Percentiles rank a stretch among this genome's conserved stretches.
phyloP scores from a whole-genome alignment of 2,888 invertebrate genomes.

The Ormyrus rosae region DNA sequence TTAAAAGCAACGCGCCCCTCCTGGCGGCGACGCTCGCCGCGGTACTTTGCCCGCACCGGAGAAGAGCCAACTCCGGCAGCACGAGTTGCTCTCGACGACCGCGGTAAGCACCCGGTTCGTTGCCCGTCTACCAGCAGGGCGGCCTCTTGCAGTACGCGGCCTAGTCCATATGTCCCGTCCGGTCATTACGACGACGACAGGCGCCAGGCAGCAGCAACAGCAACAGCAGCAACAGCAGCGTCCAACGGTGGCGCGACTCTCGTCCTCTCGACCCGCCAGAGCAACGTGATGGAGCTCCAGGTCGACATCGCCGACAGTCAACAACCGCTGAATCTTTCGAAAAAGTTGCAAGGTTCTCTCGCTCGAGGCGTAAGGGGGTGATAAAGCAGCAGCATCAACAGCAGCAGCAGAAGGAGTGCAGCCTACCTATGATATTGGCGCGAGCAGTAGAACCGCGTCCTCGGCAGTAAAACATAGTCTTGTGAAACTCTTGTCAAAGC shows the following conservation, averaged over 20 bases:
- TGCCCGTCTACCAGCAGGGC: constrained; percentile 63
- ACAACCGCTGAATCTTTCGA: constrained; percentile 92
- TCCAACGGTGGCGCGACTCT: constrained; percentile 68
- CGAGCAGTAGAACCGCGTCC: background rate
- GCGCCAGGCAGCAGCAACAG: constrained; percentile 74
- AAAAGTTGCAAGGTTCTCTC: constrained; percentile 80
- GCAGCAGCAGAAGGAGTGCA: constrained; percentile 35
- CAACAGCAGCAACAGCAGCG: constrained; percentile 67
- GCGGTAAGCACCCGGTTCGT: constrained; percentile 73
- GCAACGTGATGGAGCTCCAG: constrained; percentile 84
- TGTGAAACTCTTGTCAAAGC: constrained; percentile 45
- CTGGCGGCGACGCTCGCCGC: too few relatives aligned
- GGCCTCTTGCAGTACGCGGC: constrained; percentile 71
- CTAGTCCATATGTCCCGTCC: constrained; percentile 72
- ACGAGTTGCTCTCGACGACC: too few relatives aligned
- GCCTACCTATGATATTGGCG: constrained; percentile 14
- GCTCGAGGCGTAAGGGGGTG: constrained; percentile 74
- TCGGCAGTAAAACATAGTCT: too few relatives aligned
- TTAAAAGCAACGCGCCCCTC: too few relatives aligned
- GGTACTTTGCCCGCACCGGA: too few relatives aligned
- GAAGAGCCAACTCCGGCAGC: too few relatives aligned
- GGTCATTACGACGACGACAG: constrained; percentile 81
- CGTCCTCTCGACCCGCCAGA: constrained; percentile 73
- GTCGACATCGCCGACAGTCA: constrained; percentile 89
- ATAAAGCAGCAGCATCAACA: constrained; percentile 44